Base-by-base conservation (phyloP, 2,888 invertebrate genomes). In the Pantelozetes paolii region DNA sequence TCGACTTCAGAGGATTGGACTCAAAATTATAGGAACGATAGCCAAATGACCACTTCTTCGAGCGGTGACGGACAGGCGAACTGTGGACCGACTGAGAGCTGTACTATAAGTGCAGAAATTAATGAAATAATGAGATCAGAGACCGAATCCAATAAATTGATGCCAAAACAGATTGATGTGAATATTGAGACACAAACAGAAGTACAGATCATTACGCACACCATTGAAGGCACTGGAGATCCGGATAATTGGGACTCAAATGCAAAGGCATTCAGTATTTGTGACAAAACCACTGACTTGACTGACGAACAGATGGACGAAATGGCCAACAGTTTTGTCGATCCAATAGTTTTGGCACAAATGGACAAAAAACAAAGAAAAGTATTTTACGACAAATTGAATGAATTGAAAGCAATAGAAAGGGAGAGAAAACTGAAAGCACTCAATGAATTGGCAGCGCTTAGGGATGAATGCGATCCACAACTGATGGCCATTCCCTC, bases 271-370 rank as follows among this genome's bases (percentile, higher is more conserved):
- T 57, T 9, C 18, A 57, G 11, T 20, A 32, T 64, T 6, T n/a
- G 15, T 8, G 62, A 64, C 18, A 36, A 32, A 6, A n/a, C 15
- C 36, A 8, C 11, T 2, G 32, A 64, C 36, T 36, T 64, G 62
- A 64, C 20, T 36, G 42, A 40, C 11, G 42, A 69, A n/a, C 69
- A 69, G 69, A 42, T 40, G 15, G 40, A 40, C 20, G 26, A 69
- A 69, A 42, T 69, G 69, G 69, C 69, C 6, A 18, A 45, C 42
- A 69, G 69, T 69, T 69, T 69, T 23, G 26, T 45, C 26, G 69
- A 69, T 26, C 23, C 20, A 1, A 15, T 28, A 1, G 18, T 69
- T 1, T 42, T 40, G 40, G 0, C 23, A 0, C 23, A 23, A 15
- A 45, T 69, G 69, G 26, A 8, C 42, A 42, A 69, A 69, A 26